Percentiles rank a stretch among this genome's conserved stretches.
Conservation (phyloP, 2,113 vertebrate genomes). For the Rhadina sibilatrix region DNA sequence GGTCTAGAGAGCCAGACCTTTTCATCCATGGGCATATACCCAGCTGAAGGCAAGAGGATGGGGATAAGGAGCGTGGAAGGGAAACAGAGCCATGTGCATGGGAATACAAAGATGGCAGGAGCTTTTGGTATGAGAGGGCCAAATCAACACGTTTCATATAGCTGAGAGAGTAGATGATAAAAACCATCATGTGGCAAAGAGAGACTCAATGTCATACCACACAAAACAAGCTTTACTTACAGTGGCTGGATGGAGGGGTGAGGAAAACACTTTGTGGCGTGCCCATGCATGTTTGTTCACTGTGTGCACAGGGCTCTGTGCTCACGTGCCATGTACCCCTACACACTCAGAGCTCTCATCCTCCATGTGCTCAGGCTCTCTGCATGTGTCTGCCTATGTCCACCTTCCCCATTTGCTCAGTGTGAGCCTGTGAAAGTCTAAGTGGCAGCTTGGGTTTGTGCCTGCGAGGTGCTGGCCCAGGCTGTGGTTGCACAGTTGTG, state of each 20-base stretch:
- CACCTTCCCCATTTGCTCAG: background rate
- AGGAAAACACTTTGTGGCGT: background rate
- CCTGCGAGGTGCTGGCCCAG: background rate
- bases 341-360: accelerated
- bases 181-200: background rate
- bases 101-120: background rate
- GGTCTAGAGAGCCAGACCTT: background rate
- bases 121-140: background rate
- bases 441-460: background rate
- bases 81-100: background rate
- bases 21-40: background rate
- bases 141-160: background rate
- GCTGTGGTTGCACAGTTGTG: background rate
- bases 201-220: background rate
- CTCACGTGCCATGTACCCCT: accelerated
- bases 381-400: too few relatives aligned
- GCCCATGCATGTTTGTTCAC: accelerated
- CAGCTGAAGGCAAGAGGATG: background rate
- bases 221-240: background rate
- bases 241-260: background rate
- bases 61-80: background rate
- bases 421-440: background rate
- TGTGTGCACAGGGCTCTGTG: background rate
- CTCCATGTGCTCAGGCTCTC: background rate
- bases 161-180: background rate